Percentiles rank a stretch among this genome's conserved stretches.
Evolutionary conservation across 2,888 invertebrate genomes (phyloP).

Genomic region (Xanthia icteritia): DNA sequence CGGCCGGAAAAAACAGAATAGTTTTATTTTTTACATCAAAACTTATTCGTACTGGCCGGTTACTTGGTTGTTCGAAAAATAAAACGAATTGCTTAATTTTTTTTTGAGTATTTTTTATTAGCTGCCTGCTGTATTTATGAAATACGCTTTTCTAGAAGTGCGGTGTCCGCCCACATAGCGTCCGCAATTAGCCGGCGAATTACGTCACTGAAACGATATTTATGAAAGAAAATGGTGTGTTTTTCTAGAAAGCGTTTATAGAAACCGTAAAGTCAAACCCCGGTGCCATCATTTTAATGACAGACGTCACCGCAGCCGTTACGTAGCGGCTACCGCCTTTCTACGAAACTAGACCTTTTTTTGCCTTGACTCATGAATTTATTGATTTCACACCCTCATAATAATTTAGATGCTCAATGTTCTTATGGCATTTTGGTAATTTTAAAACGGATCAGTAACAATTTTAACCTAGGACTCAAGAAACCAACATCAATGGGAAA

Average conservation of each 20-base stretch:
- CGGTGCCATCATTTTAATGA: background rate
- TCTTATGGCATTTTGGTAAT: background rate
- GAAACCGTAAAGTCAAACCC: background rate
- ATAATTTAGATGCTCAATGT: background rate
- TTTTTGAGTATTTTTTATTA: background rate
- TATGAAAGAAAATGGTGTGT: too few species aligned
- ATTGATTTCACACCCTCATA: background rate
- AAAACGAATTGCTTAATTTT: constrained; percentile 21
- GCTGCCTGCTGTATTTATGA: background rate
- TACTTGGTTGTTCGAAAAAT: constrained; percentile 37
- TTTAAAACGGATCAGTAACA: background rate
- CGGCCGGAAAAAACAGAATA: constrained; percentile 66
- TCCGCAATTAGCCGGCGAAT: background rate
- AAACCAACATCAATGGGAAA: background rate
- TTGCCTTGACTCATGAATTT: too few species aligned
- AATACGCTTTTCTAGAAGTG: background rate
- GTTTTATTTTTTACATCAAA: constrained; percentile 64
- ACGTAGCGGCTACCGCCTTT: background rate
- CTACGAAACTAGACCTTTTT: background rate
- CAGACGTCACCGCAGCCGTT: background rate
- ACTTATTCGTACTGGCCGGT: constrained; percentile 55
- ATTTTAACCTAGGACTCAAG: background rate
- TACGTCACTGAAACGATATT: background rate
- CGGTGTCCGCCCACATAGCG: background rate
- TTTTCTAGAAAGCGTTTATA: background rate